These are phyloP conservation scores for Momotus momota DNA, from an alignment of 2,797 vertebrate genomes.

Conservation along the genomic window DNA sequence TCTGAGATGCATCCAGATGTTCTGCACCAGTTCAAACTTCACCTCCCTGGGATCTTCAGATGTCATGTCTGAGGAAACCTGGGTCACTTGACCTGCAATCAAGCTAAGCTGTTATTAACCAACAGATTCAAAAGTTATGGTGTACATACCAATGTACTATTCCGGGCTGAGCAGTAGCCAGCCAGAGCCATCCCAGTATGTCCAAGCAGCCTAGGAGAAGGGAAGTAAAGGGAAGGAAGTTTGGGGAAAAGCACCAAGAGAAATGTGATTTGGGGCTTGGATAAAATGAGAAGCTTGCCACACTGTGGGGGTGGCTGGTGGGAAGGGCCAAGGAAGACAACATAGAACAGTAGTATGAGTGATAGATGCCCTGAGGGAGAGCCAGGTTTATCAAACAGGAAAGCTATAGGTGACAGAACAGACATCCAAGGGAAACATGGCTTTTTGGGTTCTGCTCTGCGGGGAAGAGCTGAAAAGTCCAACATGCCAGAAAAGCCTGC, in stretches of 20 bases:
- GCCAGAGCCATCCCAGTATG: background rate
- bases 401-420: background rate
- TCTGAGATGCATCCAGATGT: accelerated
- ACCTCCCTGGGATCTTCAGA: background rate
- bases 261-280: background rate
- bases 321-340: background rate
- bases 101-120: background rate
- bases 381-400: background rate
- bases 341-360: background rate
- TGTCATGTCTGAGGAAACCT: background rate
- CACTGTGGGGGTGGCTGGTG: accelerated
- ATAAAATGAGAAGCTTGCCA: background rate
- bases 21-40: background rate
- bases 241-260: background rate
- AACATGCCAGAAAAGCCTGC: background rate
- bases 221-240: background rate
- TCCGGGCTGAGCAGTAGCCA: accelerated
- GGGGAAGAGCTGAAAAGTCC: background rate
- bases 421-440: background rate
- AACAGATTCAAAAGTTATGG: background rate
- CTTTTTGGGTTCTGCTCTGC: background rate
- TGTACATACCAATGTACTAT: accelerated
- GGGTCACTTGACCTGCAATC: background rate
- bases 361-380: background rate
- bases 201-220: background rate